Percentiles rank a stretch among this genome's conserved stretches.
Evolutionary conservation across 2,888 invertebrate species (phyloP).

Genomic region (Capitulum mitella): DNA sequence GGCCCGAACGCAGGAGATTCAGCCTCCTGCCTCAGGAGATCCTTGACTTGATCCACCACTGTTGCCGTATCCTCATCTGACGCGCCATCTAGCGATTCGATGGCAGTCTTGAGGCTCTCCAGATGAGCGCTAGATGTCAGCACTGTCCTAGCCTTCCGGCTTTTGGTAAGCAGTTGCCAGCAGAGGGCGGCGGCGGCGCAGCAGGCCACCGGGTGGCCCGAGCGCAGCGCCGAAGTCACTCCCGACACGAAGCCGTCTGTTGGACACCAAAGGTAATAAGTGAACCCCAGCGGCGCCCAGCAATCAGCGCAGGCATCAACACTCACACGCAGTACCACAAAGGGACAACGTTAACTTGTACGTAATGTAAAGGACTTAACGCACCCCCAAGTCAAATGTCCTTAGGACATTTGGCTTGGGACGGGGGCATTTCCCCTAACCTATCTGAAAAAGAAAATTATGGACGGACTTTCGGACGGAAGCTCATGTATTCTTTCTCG

Average conservation of each 20-base stretch:
- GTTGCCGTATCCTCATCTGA: not conserved
- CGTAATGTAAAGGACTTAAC: no score
- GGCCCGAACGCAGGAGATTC: not conserved
- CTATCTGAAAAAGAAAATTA: no score
- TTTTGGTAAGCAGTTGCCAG: not conserved
- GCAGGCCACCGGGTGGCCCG: not conserved
- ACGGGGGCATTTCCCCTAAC: no score
- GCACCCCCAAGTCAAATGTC: no score
- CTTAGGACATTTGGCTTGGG: no score
- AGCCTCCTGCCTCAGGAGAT: not conserved
- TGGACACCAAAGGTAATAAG: no score
- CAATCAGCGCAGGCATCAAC: no score
- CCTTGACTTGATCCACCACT: not conserved
- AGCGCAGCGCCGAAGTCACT: not conserved
- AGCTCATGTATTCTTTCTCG: no score
- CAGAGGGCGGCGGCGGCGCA: constrained; percentile 6
- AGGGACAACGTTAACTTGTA: no score
- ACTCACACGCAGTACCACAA: no score
- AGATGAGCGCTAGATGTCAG: not conserved
- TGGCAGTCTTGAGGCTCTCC: not conserved
- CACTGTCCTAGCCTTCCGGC: not conserved
- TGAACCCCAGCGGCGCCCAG: no score
- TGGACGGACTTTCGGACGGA: no score
- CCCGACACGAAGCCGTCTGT: constrained; percentile 1
- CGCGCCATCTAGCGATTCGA: not conserved